Evolutionary conservation across 1,140 invertebrate genomes (phyloP).

Genomic region (Tetramorium simillimum): DNA sequence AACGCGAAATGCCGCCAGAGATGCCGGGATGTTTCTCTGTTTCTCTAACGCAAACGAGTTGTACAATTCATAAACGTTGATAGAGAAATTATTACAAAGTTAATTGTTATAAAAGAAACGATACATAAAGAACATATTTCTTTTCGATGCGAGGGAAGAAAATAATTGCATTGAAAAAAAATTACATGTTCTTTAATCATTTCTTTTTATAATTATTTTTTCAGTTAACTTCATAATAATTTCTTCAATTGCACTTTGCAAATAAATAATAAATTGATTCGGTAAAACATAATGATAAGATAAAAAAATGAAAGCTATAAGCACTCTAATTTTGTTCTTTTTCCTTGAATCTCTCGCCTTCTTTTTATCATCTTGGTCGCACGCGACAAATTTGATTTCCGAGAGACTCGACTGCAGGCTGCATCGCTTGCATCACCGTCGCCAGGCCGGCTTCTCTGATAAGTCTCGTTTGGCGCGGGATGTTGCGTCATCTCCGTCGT

Average conservation of each 20-base stretch:
- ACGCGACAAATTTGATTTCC: neutral
- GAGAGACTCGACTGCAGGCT: neutral
- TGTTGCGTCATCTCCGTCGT: slow-evolving; percentile 36
- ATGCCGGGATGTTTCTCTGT: neutral
- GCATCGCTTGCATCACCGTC: slow-evolving; percentile 1
- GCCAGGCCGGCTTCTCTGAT: slow-evolving; percentile 25
- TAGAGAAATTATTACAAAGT: neutral
- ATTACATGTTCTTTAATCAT: too few species aligned
- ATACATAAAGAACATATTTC: neutral
- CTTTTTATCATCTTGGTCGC: neutral
- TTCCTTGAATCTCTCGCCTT: neutral
- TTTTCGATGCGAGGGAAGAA: neutral
- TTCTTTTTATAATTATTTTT: too few species aligned
- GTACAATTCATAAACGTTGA: neutral
- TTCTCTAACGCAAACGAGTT: neutral
- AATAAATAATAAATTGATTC: neutral
- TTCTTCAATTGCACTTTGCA: too few species aligned
- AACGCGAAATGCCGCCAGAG: neutral
- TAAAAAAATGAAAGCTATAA: neutral
- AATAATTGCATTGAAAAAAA: neutral
- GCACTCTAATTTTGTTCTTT: neutral
- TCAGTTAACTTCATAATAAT: too few species aligned
- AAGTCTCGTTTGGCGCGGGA: slow-evolving; percentile 39
- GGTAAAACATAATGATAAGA: neutral
- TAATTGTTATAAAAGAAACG: neutral